Percentiles rank a stretch among this genome's conserved stretches.
phyloP scores from a whole-genome alignment of 2,113 vertebrate species.

The Xiphorhynchus elegans region DNA sequence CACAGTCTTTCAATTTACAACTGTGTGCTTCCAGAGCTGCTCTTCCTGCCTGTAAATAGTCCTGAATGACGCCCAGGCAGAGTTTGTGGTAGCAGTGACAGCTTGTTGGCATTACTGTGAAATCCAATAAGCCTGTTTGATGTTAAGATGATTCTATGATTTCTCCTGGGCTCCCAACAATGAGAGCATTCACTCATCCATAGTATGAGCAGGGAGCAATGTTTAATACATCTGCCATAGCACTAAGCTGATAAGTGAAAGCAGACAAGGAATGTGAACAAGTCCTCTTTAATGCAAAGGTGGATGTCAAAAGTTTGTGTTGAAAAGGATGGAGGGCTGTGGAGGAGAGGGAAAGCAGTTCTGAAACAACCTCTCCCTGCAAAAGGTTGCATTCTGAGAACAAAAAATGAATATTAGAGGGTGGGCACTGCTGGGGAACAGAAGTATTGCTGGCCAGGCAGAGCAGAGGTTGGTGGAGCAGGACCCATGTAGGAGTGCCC shows the following conservation, averaged over 20 bases:
- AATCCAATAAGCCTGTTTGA: constrained; percentile 39
- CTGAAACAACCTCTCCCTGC: not conserved
- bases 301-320: not conserved
- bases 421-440: not conserved
- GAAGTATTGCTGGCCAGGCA: not conserved
- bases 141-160: constrained; percentile 37
- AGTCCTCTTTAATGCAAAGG: not conserved
- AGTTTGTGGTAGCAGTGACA: constrained; percentile 6
- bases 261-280: not conserved
- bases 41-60: not conserved
- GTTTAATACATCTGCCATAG: not conserved
- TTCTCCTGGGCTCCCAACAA: constrained; percentile 34
- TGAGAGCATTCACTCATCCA: constrained; percentile 22
- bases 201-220: not conserved
- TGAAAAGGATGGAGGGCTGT: not conserved
- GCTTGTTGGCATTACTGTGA: not conserved
- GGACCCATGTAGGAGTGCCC: not conserved
- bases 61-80: not conserved
- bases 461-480: not conserved
- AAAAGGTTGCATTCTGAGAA: not conserved
- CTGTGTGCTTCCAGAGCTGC: not conserved
- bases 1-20: not conserved
- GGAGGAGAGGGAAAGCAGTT: not conserved
- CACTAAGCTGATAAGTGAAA: not conserved
- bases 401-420: not conserved